These are phyloP conservation scores for Capreolus pygargus DNA, from an alignment of 2,113 vertebrate species.

Conservation along the genomic window DNA sequence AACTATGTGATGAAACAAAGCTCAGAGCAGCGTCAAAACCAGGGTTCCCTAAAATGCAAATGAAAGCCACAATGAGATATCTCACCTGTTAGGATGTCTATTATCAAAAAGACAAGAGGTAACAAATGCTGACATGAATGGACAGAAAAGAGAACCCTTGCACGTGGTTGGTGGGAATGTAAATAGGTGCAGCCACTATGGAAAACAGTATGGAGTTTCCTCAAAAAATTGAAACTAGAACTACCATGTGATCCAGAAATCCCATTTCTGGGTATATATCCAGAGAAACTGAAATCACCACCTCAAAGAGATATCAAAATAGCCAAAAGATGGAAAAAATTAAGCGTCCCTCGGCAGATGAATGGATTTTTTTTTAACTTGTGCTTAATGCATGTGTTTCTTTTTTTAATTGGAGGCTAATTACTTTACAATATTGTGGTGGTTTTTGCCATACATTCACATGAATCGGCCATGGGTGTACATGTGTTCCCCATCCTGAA, in stretches of 20 bases:
- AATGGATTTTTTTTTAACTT: neutral
- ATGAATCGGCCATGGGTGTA: neutral
- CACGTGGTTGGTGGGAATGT: neutral
- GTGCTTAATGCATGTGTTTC: neutral
- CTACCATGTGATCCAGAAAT: neutral
- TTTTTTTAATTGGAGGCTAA: neutral
- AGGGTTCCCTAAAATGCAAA: neutral
- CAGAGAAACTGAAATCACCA: neutral
- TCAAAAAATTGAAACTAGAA: neutral
- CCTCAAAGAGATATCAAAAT: neutral
- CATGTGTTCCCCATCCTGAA: neutral
- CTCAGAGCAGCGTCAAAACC: neutral
- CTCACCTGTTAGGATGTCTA: neutral
- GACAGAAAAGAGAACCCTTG: neutral
- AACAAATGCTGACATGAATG: neutral
- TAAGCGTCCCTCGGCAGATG: neutral
- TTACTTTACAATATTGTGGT: neutral
- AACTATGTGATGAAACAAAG: neutral
- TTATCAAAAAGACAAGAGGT: neutral
- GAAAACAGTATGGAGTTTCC: neutral
- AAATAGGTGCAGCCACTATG: neutral
- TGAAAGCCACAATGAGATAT: neutral
- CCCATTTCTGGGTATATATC: neutral
- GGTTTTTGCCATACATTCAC: neutral
- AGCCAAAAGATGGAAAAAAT: neutral